These are phyloP conservation scores for Ganaspis brasiliensis DNA, from an alignment of 2,888 invertebrate genomes.

Conservation along the genomic window DNA sequence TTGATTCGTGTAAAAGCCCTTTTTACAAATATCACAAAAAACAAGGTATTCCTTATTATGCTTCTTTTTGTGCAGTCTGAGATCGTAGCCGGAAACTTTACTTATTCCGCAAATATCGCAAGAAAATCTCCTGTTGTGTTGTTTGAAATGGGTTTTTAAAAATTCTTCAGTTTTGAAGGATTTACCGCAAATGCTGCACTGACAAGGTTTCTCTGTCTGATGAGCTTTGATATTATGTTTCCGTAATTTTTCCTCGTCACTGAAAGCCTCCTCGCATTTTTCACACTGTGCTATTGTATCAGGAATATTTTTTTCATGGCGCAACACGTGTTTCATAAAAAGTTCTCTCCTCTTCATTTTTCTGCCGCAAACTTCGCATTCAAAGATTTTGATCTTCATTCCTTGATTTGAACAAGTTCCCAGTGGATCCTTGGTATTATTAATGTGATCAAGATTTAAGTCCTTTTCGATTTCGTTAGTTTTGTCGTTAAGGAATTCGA, in stretches of 20 bases:
- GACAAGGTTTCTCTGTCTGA: conserved; percentile 82
- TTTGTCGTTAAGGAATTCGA: conserved; percentile 37
- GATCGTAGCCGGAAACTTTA: conserved; percentile 73
- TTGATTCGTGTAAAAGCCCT: conserved; percentile 82
- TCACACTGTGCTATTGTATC: conserved; percentile 72
- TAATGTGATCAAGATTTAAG: background rate
- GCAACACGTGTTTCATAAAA: conserved; percentile 64
- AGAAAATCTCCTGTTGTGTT: conserved; percentile 80
- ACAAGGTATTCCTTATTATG: conserved; percentile 82
- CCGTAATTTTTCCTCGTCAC: conserved; percentile 55
- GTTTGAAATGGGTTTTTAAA: conserved; percentile 81
- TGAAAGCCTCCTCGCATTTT: conserved; percentile 68
- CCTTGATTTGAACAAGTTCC: background rate
- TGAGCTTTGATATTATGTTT: conserved; percentile 79
- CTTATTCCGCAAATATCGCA: conserved; percentile 74
- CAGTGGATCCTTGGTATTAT: conserved; percentile 35
- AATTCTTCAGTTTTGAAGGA: conserved; percentile 82
- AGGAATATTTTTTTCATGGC: conserved; percentile 61
- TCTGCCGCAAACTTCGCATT: conserved; percentile 68
- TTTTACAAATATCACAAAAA: conserved; percentile 80
- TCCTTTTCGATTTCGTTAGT: conserved; percentile 34
- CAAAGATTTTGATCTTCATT: conserved; percentile 57
- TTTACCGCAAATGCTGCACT: conserved; percentile 82
- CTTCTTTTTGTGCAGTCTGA: conserved; percentile 74
- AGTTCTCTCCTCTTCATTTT: conserved; percentile 63